These are phyloP conservation scores for Misgurnus anguillicaudatus DNA, from an alignment of 2,113 vertebrate genomes.

Conservation along the genomic window DNA sequence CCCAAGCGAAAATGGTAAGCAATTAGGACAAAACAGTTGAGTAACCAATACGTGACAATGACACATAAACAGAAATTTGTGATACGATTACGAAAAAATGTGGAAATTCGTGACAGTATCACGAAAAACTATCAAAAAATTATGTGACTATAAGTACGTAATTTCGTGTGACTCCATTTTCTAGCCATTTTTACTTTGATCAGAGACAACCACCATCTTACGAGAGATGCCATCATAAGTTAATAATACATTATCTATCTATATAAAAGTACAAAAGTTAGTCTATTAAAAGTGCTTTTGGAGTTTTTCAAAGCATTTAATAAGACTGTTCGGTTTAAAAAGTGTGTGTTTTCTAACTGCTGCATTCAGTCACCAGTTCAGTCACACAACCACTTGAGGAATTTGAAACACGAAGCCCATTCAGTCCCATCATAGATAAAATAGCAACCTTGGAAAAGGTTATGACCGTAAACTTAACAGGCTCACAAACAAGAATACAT, in stretches of 20 bases:
- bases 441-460: slow-evolving; percentile 37
- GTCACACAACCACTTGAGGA: slow-evolving; percentile 6
- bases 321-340: too few relatives aligned
- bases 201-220: background rate
- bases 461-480: slow-evolving; percentile 6
- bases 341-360: background rate
- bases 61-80: too few relatives aligned
- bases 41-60: too few relatives aligned
- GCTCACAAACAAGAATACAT: background rate
- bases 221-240: background rate
- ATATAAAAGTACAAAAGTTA: background rate
- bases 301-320: too few relatives aligned
- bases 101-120: too few relatives aligned
- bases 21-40: too few relatives aligned
- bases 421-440: slow-evolving; percentile 23
- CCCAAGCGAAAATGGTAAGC: too few relatives aligned
- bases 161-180: too few relatives aligned
- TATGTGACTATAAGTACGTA: too few relatives aligned
- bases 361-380: background rate
- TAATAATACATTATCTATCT: background rate
- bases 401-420: slow-evolving; percentile 42
- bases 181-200: background rate
- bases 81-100: too few relatives aligned
- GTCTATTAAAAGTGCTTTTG: too few relatives aligned
- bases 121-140: too few relatives aligned